phyloP scores from a whole-genome alignment of 2,113 vertebrate species.

The Ammospiza caudacuta region DNA sequence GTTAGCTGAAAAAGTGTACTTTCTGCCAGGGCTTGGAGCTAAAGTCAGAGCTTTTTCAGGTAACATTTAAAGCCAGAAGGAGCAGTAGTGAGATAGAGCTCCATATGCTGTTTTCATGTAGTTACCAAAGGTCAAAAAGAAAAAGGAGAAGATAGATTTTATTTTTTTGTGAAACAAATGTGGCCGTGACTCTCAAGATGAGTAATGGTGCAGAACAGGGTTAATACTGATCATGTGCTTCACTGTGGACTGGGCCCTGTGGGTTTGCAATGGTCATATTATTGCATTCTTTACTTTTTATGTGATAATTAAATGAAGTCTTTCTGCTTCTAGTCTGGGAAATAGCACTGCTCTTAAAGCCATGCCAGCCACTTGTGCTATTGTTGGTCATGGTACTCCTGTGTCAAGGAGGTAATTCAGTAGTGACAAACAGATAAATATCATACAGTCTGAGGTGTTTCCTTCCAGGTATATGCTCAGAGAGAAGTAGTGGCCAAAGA shows the following conservation, averaged over 20 bases:
- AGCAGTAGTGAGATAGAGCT: conserved; percentile 38
- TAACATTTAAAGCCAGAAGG: conserved; percentile 55
- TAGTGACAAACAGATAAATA: not conserved
- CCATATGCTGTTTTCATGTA: conserved; percentile 16
- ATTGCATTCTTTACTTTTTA: not conserved
- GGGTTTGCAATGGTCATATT: not conserved
- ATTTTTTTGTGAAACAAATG: not conserved
- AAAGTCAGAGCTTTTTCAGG: conserved; percentile 54
- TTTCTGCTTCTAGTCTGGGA: not conserved
- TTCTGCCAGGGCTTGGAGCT: conserved; percentile 61
- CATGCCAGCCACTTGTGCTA: not conserved
- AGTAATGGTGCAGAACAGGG: not conserved
- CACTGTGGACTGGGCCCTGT: not conserved
- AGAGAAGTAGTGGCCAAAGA: not conserved
- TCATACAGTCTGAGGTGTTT: not conserved
- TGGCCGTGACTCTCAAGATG: not conserved
- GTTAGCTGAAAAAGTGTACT: conserved; percentile 56
- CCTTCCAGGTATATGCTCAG: not conserved
- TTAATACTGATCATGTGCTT: not conserved
- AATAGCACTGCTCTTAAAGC: not conserved
- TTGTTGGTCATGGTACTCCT: not conserved
- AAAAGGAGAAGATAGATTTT: not conserved
- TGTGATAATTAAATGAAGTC: not conserved
- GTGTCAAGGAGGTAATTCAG: not conserved
- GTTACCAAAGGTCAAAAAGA: not conserved